Evolutionary conservation across 1,140 invertebrate genomes (phyloP), one percentile per base, ranked within the genome.

Genomic region (Manduca sexta): DNA sequence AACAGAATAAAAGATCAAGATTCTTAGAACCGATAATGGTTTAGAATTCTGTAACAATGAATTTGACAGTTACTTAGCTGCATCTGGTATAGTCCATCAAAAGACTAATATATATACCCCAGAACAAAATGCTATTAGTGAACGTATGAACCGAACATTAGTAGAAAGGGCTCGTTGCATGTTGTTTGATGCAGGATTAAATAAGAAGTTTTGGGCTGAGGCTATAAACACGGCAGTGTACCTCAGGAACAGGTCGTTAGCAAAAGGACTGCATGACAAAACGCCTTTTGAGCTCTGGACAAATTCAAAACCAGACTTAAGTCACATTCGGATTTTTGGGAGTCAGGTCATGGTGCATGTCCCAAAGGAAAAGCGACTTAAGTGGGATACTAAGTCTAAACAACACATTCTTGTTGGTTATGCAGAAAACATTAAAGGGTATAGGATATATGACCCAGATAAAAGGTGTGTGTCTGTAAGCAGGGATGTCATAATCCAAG

Each of bases 1-100:
- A 51, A 15, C 21, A 29, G 8, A 31, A 33, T n/a, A 41, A 40
- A 43, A 35, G 17, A 46, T 72, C 4, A 60, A 71, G 43, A 30
- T 41, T 11, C 18, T 74, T n/a, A 53, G 55, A 18, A 46, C 29
- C 18, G 68, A 75, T 41, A 64, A 71, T 48, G 70, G 72, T 8
- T 34, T 8, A 18, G 62, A 71, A 49, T 48, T 51, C 44, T 44
- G 41, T 15, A 31, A 13, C n/a, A 44, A 38, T 16, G 42, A 52
- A 17, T 35, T 52, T 16, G 40, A 33, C 3, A 45, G 18, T 33
- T 52, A 33, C 34, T 39, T 52, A 7, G 40, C 40, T 10, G 10
- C 40, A 16, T 7, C 5, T 15, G 49, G 43, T 0, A 51, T 51
- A 11, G 13, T 51, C 15, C 49, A 51, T 40, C 49, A 51, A 13